Conservation (phyloP, 1,140 invertebrate genomes). For the Oreohelix idahoensis region DNA sequence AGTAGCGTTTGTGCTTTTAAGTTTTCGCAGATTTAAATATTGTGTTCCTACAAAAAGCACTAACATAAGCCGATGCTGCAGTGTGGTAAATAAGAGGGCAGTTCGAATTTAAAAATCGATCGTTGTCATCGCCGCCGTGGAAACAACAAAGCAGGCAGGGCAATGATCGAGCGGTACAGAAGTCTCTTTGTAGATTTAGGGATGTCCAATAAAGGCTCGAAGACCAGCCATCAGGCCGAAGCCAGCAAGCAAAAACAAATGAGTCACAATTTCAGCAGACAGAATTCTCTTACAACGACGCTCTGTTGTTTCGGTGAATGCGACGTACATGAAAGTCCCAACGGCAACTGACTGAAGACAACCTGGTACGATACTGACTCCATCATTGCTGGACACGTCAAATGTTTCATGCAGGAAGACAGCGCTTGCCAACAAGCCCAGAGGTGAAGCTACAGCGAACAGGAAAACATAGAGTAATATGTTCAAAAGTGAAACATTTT, state of each 20-base stretch:
- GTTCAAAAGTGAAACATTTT: neutral
- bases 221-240: conserved; percentile 20
- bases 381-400: neutral
- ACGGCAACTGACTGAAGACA: conserved; percentile 29
- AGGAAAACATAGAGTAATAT: neutral
- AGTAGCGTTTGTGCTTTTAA: too few relatives aligned
- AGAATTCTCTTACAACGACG: neutral
- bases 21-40: too few relatives aligned
- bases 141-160: too few relatives aligned
- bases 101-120: too few relatives aligned
- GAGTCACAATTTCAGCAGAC: neutral
- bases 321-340: conserved; percentile 29
- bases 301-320: conserved; percentile 10
- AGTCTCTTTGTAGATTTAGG: neutral
- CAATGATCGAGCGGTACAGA: too few relatives aligned
- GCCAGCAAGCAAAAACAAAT: neutral
- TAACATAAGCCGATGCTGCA: too few relatives aligned
- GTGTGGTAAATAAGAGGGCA: too few relatives aligned
- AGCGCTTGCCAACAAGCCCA: conserved; percentile 9
- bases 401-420: conserved; percentile 12
- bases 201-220: neutral
- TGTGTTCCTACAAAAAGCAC: too few relatives aligned
- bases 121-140: too few relatives aligned
- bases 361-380: neutral
- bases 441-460: conserved; percentile 12